These are phyloP conservation scores for Coracopsis vasa DNA, from an alignment of 2,113 vertebrate genomes.

Conservation along the genomic window DNA sequence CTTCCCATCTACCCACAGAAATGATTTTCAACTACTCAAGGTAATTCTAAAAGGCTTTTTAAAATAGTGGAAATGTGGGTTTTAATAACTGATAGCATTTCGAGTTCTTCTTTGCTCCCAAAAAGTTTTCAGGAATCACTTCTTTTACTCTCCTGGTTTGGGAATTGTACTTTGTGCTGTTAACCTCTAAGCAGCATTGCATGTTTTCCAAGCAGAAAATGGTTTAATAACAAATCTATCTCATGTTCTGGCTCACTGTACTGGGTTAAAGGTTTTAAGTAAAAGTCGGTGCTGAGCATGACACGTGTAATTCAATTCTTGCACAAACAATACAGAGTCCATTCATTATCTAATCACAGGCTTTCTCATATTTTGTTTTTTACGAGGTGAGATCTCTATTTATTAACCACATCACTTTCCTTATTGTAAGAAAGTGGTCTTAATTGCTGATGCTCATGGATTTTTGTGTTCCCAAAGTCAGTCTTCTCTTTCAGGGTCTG, in stretches of 20 bases:
- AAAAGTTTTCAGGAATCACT: not conserved
- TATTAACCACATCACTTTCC: not conserved
- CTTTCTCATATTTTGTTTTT: not conserved
- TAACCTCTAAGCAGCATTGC: not conserved
- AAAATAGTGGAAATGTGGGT: not conserved
- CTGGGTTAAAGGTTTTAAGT: not conserved
- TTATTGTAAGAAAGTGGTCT: not conserved
- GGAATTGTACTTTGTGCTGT: not conserved
- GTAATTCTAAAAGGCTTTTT: not conserved
- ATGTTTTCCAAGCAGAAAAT: not conserved
- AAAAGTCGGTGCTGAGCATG: not conserved
- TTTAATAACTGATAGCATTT: not conserved
- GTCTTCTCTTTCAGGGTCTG: not conserved
- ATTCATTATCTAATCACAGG: not conserved
- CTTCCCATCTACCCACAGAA: not conserved
- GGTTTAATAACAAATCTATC: not conserved
- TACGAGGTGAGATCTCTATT: not conserved
- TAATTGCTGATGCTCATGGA: not conserved
- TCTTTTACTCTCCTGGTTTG: not conserved
- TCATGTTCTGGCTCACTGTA: not conserved
- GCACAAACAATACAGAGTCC: not conserved
- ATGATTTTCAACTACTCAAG: not conserved
- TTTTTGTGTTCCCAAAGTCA: not conserved
- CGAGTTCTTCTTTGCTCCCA: not conserved
- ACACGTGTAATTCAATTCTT: not conserved